Base-by-base conservation (phyloP, 2,797 vertebrate genomes). In the Brachyalestes nurse region DNA sequence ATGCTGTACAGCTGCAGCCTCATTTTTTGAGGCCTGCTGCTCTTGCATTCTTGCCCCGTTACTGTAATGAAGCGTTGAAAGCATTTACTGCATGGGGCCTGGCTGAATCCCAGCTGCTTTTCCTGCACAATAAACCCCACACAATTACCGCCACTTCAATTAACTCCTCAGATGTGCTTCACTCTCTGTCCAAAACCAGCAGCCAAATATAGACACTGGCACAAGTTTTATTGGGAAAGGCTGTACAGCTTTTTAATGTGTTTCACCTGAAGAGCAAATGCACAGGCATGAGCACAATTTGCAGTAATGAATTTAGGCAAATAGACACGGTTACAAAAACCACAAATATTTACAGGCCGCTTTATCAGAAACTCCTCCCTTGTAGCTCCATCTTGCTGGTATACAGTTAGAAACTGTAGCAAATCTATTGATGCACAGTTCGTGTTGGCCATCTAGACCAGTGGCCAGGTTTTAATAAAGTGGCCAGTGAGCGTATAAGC, bases 81-180 rank as follows among this genome's bases (percentile, higher is more conserved):
- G 89, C 81, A 73, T 78, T 91, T 87, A 90, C 85, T 86, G 83
- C 67, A 69, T 88, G 87, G 34, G 84, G 85, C 42, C 66, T 83
- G 40, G 47, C 55, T 17, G 58, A 69, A 82, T 81, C 85, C 72
- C 67, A 84, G 61, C 62, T 66, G 84, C 87, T 89, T 84, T 85
- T 58, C 57, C 55, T 81, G 69, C 65, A 78, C 77, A 75, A 69
- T 86, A 86, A 89, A 87, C 79, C 69, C 78, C 79, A 57, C 73
- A 69, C 84, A 85, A 88, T 89, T 87, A 72, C 78, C 83, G 61
- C 84, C 66, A 16, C 78, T 72, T 82, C 80, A 84, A 81, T 89
- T 84, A 82, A 79, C 40, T 83, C 80, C 81, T 69, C 55, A 72
- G 82, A 79, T 45, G 72, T 85, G 87, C 86, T 86, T 86, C 72